Conservation (phyloP, 1,140 invertebrate species). For the Drosophila repletoides region DNA sequence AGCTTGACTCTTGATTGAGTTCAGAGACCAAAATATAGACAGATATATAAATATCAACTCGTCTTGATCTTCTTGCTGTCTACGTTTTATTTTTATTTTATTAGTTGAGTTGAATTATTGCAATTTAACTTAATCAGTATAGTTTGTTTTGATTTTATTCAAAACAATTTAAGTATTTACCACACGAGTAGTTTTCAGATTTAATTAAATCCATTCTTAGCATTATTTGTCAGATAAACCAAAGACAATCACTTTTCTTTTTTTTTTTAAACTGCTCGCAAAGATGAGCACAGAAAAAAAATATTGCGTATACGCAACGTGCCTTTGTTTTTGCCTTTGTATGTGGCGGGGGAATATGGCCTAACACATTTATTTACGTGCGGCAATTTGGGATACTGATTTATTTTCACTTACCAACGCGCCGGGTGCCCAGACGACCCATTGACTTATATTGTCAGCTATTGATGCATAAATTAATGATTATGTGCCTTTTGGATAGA, state of each 20-base stretch:
- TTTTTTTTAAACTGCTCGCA: neutral
- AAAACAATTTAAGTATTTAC: too few relatives aligned
- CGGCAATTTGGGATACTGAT: conserved; percentile 67
- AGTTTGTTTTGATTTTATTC: too few relatives aligned
- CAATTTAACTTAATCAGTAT: too few relatives aligned
- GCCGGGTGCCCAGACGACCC: conserved; percentile 66
- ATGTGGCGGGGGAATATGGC: neutral
- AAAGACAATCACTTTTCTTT: neutral
- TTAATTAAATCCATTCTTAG: neutral
- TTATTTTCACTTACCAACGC: conserved; percentile 71
- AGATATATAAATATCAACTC: too few relatives aligned
- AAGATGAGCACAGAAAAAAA: conserved; percentile 3
- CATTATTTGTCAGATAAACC: neutral
- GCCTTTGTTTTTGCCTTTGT: neutral
- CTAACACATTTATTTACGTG: conserved; percentile 66
- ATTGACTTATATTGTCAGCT: conserved; percentile 79
- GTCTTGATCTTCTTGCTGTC: too few relatives aligned
- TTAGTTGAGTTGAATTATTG: too few relatives aligned
- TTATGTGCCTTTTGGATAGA: conserved; percentile 50
- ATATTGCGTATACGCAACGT: conserved; percentile 26
- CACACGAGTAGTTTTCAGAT: too few relatives aligned
- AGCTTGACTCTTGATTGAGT: too few relatives aligned
- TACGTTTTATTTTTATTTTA: too few relatives aligned
- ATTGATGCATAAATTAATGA: conserved; percentile 81
- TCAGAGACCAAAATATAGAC: too few relatives aligned